phyloP scores from a whole-genome alignment of 2,797 vertebrate genomes.

The Pipistrellus pygmaeus region DNA sequence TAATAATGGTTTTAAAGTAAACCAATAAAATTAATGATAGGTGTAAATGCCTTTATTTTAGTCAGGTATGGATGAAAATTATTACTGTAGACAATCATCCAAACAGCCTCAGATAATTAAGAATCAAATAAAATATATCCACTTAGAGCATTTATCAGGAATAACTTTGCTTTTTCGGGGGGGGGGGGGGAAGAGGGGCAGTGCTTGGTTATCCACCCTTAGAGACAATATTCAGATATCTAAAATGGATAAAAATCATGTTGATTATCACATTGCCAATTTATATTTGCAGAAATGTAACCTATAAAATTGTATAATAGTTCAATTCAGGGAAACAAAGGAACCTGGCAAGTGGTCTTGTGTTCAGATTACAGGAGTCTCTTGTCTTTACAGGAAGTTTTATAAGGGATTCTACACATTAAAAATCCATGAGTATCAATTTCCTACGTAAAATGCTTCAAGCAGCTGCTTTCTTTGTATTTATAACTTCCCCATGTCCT shows the following conservation, averaged over 20 bases:
- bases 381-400: neutral
- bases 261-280: conserved; percentile 16
- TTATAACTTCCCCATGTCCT: conserved; percentile 60
- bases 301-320: conserved; percentile 58
- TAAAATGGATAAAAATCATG: conserved; percentile 53
- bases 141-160: conserved; percentile 72
- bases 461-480: conserved; percentile 71
- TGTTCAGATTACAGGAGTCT: conserved; percentile 56
- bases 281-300: conserved; percentile 63
- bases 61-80: neutral
- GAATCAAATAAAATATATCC: conserved; percentile 79
- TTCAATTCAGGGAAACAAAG: conserved; percentile 61
- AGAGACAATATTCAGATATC: conserved; percentile 67
- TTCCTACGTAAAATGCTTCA: conserved; percentile 66
- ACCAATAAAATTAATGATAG: neutral
- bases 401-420: conserved; percentile 49
- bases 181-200: too few relatives aligned
- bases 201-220: conserved; percentile 68
- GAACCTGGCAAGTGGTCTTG: conserved; percentile 18
- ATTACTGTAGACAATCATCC: neutral
- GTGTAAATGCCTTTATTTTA: conserved; percentile 23
- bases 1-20: conserved; percentile 12
- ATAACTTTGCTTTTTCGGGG: conserved; percentile 75
- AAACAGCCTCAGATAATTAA: conserved; percentile 70
- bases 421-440: conserved; percentile 51